Conservation (phyloP, 1,140 invertebrate genomes). For the Aphidius ervi region DNA sequence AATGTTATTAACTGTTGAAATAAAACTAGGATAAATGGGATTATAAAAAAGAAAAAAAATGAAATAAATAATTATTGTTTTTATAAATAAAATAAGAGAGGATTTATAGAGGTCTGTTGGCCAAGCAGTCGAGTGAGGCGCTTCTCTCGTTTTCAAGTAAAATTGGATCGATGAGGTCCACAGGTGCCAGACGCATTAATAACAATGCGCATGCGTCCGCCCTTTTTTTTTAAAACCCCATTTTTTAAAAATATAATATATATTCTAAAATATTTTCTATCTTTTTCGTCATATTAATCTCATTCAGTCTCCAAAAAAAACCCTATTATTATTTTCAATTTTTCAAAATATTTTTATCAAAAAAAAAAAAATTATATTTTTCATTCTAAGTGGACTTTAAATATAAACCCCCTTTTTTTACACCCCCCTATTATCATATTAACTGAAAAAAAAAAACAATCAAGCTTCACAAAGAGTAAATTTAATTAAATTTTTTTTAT, state of each 20-base stretch:
- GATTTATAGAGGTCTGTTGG: neutral
- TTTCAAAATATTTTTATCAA: no score
- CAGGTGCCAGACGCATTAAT: constrained; percentile 24
- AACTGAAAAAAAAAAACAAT: no score
- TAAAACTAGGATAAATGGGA: neutral
- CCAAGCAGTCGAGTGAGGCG: constrained; percentile 9
- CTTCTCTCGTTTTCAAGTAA: constrained; percentile 18
- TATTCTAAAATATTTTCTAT: neutral
- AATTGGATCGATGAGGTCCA: constrained; percentile 32
- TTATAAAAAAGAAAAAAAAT: neutral
- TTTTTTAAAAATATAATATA: neutral
- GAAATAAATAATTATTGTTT: neutral
- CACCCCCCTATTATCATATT: no score
- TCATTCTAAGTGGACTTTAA: no score
- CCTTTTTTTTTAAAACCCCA: constrained; percentile 3
- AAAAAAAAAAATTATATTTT: no score
- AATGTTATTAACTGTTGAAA: neutral
- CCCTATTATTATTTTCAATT: no score
- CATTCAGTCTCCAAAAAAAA: no score
- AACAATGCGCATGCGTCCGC: constrained; percentile 25
- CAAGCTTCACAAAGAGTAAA: no score
- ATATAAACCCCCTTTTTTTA: no score
- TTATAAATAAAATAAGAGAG: neutral
- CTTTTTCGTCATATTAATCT: neutral
- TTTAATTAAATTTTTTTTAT: no score